Base-by-base conservation (phyloP, 1,140 invertebrate species). In the Trachymyrmex cornetzi region DNA sequence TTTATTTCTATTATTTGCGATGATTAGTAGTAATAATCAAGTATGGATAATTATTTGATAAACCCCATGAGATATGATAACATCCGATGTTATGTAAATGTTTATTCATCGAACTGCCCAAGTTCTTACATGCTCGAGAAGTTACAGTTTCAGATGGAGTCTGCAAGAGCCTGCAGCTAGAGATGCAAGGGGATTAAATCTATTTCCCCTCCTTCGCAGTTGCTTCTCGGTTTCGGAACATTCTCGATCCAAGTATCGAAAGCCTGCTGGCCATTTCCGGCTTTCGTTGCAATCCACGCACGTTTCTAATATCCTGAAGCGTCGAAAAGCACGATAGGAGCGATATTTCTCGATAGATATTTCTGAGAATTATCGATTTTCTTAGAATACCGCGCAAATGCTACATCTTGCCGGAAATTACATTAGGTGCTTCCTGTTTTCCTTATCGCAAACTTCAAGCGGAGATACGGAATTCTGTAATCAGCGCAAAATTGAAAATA, bases 241-340 rank as follows among this genome's bases (percentile, higher is more conserved):
- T 81, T 81, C 80, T 82, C 66, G 79, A 30, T 59, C 50, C 53
- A 50, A 55, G 57, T 59, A 74, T 67, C 81, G 80, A 75, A 24
- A 57, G 69, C 72, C 34, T 64, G 22, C 57, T n/a, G 63, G 61
- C 80, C 61, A 88, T 92, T 91, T 90, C 84, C 86, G 53, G 79
- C 55, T 19, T 57, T 72, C 87, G 48, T 55, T 57, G 87, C 88
- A 93, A 93, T 87, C 92, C 81, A 86, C 55, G 89, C 93, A 93
- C 93, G 93, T 93, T 93, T 93, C 92, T 93, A 93, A 93, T 93
- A 93, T 93, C 92, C 87, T 92, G 87, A 75, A 66, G 69, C 44
- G 80, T 50, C 27, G 80, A 57, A 50, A 77, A 77, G 86, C 74
- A 77, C 81, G 84, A 79, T 87, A 77, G 61, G 63, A 63, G 24